phyloP scores from a whole-genome alignment of 2,797 vertebrate genomes.

The Todus mexicanus region DNA sequence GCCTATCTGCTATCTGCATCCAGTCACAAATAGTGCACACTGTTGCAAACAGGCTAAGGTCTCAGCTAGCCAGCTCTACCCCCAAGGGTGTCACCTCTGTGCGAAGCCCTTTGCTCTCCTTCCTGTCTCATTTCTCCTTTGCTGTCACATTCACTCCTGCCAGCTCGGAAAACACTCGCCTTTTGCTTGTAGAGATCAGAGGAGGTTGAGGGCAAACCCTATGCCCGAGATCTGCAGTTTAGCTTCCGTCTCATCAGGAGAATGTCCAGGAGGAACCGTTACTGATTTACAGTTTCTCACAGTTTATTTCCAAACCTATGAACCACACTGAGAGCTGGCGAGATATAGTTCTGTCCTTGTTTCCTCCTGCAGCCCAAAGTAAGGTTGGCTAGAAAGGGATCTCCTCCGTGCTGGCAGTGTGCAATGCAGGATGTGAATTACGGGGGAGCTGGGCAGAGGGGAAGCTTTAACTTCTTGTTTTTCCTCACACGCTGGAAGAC shows the following conservation, averaged over 20 bases:
- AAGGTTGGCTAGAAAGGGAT: not conserved
- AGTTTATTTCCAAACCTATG: not conserved
- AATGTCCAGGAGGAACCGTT: not conserved
- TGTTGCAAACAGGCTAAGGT: conserved; percentile 2
- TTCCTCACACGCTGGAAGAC: not conserved
- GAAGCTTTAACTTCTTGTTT: not conserved
- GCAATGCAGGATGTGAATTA: not conserved
- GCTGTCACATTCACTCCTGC: conserved; percentile 14
- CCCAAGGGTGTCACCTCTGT: conserved; percentile 6
- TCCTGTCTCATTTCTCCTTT: conserved; percentile 13
- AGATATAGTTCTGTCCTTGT: not conserved
- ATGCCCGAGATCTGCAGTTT: not conserved
- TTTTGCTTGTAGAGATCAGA: not conserved
- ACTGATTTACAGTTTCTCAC: not conserved
- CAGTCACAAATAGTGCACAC: not conserved
- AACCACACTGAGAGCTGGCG: not conserved
- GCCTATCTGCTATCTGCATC: conserved; percentile 44
- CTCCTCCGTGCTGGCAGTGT: not conserved
- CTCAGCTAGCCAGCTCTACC: not conserved
- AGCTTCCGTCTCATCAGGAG: not conserved
- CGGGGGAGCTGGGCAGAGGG: not conserved
- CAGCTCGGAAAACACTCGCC: not conserved
- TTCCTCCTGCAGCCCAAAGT: not conserved
- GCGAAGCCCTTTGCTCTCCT: not conserved
- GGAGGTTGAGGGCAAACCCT: not conserved